Evolutionary conservation across 2,888 invertebrate genomes (phyloP), one percentile per base, ranked within the genome.

Genomic region (Zygothrica quintamaculata): DNA sequence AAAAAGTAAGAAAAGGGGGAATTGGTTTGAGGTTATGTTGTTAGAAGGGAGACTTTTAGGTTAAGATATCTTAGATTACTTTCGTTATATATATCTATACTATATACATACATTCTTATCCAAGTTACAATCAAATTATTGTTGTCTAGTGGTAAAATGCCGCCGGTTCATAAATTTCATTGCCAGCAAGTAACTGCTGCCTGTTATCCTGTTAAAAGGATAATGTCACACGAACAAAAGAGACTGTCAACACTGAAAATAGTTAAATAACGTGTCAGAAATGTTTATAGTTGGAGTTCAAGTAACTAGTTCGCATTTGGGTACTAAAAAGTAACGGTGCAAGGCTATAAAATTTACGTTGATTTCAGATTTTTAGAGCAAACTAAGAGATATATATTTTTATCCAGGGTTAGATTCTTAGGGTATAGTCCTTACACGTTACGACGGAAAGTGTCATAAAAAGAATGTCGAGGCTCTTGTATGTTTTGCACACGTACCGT

Each of bases 321-420:
- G 31, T 12, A 73, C 69, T 68, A 60, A 43, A 55, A 66, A 66
- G 33, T 72, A 65, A 66, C 82, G 76, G 69, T 78, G 60, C 65
- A 84, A 86, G 65, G 55, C 50, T 58, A 84, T 82, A 82, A 82
- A 82, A 81, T 85, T 82, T 79, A 87, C 85, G 65, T 75, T 78
- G 87, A 87, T 81, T 81, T 87, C 82, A n/a, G n/a, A 82, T 87
- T 87, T 75, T 67, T 58, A 79, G 74, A 69, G n/a, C n/a, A n/a
- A 76, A 85, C 80, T 80, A n/a, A 76, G 31, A 74, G 64, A 74
- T 53, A 46, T 53, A 40, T 15, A 47, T 69, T 39, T 82, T 76
- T 82, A 64, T 68, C 44, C 18, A 31, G 59, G 59, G 26, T 48
- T 48, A 29, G 53, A 2, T 12, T n/a, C n/a, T 16, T 22, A 25